phyloP scores from a whole-genome alignment of 2,888 invertebrate genomes.

The Empis stercorea region DNA sequence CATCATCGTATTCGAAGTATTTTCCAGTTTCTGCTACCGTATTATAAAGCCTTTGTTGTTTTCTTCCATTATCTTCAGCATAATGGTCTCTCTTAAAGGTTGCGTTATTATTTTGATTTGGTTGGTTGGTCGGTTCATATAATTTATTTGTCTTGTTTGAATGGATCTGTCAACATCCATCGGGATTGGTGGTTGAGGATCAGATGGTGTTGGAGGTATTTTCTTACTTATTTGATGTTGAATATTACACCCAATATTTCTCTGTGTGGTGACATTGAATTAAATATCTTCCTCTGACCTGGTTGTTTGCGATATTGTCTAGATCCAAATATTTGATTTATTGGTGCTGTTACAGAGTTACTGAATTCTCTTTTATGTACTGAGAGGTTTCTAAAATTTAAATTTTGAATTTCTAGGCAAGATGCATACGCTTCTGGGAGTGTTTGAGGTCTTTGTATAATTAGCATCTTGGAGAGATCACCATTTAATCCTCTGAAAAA shows the following conservation, averaged over 20 bases:
- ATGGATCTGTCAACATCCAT: constrained; percentile 6
- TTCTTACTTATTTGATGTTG: background rate
- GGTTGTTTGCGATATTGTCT: background rate
- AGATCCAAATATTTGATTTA: background rate
- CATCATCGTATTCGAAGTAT: background rate
- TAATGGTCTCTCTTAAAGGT: background rate
- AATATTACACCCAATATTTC: background rate
- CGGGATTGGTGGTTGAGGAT: constrained; percentile 3
- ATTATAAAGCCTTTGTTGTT: background rate
- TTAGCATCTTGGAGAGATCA: constrained; percentile 6
- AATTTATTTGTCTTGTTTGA: constrained; percentile 5
- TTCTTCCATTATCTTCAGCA: background rate
- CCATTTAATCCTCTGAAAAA: constrained; percentile 9
- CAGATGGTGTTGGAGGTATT: background rate
- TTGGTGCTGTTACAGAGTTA: background rate
- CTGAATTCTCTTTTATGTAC: background rate
- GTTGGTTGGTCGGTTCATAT: constrained; percentile 4
- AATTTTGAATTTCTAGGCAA: constrained; percentile 1
- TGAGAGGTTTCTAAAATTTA: background rate
- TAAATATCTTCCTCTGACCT: too few species aligned
- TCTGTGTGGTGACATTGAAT: background rate
- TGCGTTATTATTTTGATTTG: background rate
- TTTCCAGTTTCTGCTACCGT: background rate
- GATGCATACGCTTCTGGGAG: constrained; percentile 9
- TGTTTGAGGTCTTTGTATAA: constrained; percentile 8